These are phyloP conservation scores for Leptonema lineaticorne DNA, from an alignment of 1,140 invertebrate species.

Conservation along the genomic window DNA sequence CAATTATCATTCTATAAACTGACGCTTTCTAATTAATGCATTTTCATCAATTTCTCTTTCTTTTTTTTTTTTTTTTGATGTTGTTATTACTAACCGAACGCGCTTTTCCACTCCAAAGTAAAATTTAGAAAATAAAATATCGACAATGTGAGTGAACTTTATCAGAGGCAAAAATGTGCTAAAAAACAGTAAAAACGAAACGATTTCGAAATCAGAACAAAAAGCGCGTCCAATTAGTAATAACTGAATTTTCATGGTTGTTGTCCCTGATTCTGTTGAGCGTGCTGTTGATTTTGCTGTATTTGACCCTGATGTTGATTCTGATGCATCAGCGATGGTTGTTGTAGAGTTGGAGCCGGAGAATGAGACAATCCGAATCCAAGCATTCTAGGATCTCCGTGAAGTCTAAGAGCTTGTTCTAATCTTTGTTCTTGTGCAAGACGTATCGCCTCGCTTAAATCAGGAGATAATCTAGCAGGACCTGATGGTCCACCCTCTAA, in stretches of 20 bases:
- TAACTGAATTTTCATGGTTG: constrained; percentile 57
- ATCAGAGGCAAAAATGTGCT: not conserved
- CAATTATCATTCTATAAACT: not conserved
- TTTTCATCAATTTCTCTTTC: too few relatives aligned
- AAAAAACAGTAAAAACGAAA: not conserved
- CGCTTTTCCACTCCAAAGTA: constrained; percentile 37
- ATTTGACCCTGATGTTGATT: constrained; percentile 45
- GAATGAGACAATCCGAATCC: constrained; percentile 53
- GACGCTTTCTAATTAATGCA: not conserved
- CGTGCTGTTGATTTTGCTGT: constrained; percentile 51
- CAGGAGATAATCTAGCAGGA: constrained; percentile 59
- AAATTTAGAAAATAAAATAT: too few relatives aligned
- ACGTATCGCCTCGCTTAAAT: constrained; percentile 69
- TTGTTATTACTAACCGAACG: constrained; percentile 42
- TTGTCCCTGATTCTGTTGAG: constrained; percentile 48
- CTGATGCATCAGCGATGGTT: constrained; percentile 48
- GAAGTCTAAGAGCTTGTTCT: constrained; percentile 77
- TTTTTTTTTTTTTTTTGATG: constrained; percentile 28
- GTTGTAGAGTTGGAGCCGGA: constrained; percentile 49
- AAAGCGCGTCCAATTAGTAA: constrained; percentile 56
- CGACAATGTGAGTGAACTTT: too few relatives aligned
- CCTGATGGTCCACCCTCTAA: constrained; percentile 45
- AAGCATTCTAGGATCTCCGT: constrained; percentile 60
- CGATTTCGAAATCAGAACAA: constrained; percentile 14
- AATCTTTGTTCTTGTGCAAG: constrained; percentile 75